A percentile compares a stretch with the other conserved stretches of the same genome.
Conservation (phyloP, 2,888 invertebrate genomes). For the Pterobdella sp. region DNA sequence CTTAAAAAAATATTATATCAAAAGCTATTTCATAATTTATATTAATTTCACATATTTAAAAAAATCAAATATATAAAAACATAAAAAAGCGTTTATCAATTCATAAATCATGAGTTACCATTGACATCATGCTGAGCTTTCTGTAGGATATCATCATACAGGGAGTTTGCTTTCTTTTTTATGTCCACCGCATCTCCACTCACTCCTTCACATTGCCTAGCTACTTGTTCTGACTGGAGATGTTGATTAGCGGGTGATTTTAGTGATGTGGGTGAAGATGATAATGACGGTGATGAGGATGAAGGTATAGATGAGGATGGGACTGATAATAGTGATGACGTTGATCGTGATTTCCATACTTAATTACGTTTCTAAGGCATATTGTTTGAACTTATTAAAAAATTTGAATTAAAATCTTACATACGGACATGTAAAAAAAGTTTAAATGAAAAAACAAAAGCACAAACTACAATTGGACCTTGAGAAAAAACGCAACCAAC, state of each 20-base stretch:
- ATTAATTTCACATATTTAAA: no score
- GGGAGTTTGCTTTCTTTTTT: constrained; percentile 29
- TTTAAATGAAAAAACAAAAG: not conserved
- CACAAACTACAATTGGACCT: not conserved
- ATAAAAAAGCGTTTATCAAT: no score
- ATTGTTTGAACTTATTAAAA: not conserved
- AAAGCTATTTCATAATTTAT: no score
- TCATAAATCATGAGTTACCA: no score
- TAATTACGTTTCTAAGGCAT: no score
- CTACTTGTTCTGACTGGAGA: constrained; percentile 19
- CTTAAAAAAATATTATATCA: no score
- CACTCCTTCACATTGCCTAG: not conserved
- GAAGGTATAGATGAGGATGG: no score
- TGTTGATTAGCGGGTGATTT: not conserved
- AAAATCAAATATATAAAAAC: no score
- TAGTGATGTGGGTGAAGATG: not conserved
- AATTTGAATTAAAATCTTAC: not conserved
- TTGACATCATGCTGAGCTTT: constrained; percentile 20
- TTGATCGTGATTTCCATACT: no score
- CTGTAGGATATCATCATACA: constrained; percentile 23
- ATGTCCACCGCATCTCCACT: constrained; percentile 21
- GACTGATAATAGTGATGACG: no score
- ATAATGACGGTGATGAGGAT: no score
- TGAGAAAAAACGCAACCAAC: not conserved
- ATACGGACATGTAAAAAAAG: not conserved